Conservation (phyloP, 2,113 vertebrate species). For the Petaurus breviceps region DNA sequence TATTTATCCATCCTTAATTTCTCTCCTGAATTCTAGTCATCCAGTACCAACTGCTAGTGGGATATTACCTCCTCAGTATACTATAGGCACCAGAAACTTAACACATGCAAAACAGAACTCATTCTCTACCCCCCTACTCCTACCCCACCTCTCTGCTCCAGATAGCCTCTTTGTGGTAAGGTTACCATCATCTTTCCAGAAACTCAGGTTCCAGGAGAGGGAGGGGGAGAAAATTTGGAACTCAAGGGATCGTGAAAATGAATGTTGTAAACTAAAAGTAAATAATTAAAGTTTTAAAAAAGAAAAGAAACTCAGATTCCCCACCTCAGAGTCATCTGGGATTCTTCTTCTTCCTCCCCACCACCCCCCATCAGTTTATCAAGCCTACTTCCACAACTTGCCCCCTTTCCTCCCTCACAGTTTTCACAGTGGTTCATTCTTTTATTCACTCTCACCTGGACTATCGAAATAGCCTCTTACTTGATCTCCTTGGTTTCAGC, state of each 20-base stretch:
- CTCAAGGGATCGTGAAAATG: too few relatives aligned
- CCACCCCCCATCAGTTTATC: background rate
- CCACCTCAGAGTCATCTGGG: background rate
- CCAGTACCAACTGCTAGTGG: background rate
- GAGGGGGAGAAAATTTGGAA: too few relatives aligned
- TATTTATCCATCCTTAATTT: background rate
- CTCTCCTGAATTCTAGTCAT: background rate
- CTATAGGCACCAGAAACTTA: background rate
- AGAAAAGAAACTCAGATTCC: background rate
- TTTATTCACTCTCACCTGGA: background rate
- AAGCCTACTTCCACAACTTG: background rate
- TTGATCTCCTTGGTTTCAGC: background rate
- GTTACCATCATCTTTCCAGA: background rate
- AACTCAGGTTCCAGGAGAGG: background rate
- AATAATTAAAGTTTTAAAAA: too few relatives aligned
- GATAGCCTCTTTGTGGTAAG: background rate
- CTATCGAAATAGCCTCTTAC: background rate
- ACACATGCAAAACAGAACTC: background rate
- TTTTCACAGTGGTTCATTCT: background rate
- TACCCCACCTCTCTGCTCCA: background rate
- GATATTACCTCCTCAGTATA: background rate
- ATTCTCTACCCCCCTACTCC: background rate
- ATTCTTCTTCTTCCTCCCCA: background rate
- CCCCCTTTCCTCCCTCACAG: background rate
- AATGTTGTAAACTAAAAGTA: too few relatives aligned